phyloP scores from a whole-genome alignment of 2,113 vertebrate species.

The Climacteris rufus region DNA sequence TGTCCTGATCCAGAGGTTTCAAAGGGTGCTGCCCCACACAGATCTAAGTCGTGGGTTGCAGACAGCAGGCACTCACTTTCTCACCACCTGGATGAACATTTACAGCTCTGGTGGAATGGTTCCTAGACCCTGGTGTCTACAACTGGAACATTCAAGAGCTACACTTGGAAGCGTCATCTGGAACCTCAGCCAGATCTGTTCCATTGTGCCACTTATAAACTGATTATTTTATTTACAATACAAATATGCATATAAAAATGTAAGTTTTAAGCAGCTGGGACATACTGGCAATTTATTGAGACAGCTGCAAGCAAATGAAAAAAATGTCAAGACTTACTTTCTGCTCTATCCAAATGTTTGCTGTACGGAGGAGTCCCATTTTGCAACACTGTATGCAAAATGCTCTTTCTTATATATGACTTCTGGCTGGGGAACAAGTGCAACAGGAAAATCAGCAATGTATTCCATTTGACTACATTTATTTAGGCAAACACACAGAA shows the following conservation, averaged over 20 bases:
- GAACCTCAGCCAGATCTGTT: background rate
- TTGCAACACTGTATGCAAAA: background rate
- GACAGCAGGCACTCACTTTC: background rate
- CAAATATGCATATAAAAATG: background rate
- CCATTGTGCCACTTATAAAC: background rate
- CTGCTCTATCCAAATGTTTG: background rate
- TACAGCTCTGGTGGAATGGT: background rate
- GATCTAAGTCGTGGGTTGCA: rapidly evolving
- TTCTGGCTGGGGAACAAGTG: constrained; percentile 13
- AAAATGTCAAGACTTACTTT: background rate
- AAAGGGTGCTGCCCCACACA: background rate
- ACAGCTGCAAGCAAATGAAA: background rate
- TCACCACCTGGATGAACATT: background rate
- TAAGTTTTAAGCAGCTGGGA: background rate
- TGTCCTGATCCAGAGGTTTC: background rate
- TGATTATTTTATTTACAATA: background rate
- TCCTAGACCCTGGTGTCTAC: background rate
- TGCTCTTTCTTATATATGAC: background rate
- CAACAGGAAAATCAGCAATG: constrained; percentile 32
- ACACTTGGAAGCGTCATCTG: background rate
- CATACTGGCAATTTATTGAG: background rate
- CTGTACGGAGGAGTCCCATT: background rate
- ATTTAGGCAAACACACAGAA: background rate
- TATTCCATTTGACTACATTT: background rate
- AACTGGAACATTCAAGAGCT: background rate